A percentile compares a stretch with the other conserved stretches of the same genome.
Conservation (phyloP, 2,113 vertebrate genomes). For the Thunnus maccoyii region DNA sequence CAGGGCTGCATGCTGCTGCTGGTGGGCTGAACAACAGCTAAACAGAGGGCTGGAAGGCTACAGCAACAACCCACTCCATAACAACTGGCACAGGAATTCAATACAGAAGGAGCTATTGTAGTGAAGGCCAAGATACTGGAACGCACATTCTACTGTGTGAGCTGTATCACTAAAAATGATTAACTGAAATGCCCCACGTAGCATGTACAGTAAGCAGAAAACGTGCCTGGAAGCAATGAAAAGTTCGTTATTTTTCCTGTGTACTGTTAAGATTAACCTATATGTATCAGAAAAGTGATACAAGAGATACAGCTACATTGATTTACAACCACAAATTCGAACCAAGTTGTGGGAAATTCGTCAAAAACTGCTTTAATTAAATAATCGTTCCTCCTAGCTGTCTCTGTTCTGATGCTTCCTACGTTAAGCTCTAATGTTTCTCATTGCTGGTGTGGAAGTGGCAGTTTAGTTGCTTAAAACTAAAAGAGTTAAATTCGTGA, state of each 20-base stretch:
- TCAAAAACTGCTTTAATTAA: too few relatives aligned
- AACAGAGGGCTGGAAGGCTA: slow-evolving; percentile 21
- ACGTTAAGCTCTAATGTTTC: background rate
- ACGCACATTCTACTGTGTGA: slow-evolving; percentile 4
- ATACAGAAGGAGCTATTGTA: slow-evolving; percentile 27
- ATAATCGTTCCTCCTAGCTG: too few relatives aligned
- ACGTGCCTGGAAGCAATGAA: background rate
- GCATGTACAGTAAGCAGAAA: background rate
- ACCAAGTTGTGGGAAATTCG: too few relatives aligned
- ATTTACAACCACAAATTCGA: background rate
- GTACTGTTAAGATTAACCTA: background rate
- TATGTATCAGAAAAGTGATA: background rate
- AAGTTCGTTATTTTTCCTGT: background rate
- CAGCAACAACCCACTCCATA: slow-evolving; percentile 51
- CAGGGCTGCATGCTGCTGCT: slow-evolving; percentile 13
- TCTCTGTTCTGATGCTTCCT: background rate
- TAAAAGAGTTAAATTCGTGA: too few relatives aligned
- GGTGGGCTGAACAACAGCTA: slow-evolving; percentile 43
- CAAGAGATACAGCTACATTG: background rate
- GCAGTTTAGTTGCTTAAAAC: too few relatives aligned
- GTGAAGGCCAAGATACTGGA: slow-evolving; percentile 14
- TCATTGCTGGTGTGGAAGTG: background rate
- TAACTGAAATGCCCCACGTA: background rate
- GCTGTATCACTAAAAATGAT: background rate
- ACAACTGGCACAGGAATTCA: slow-evolving; percentile 44